Conservation (phyloP, 2,113 vertebrate species). For the Dicerorhinus sumatrensis region DNA sequence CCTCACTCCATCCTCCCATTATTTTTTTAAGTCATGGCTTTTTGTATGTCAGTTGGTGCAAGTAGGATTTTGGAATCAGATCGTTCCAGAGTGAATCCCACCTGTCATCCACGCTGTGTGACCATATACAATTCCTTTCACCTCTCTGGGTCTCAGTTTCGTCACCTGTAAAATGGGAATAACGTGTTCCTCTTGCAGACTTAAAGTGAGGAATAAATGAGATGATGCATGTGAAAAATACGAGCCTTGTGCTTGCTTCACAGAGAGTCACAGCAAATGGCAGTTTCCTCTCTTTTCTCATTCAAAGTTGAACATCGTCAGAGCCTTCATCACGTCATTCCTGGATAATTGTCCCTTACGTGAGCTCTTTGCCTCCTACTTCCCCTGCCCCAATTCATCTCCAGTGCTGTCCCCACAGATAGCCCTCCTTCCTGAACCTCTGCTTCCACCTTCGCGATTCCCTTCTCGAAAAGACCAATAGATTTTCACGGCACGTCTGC, state of each 20-base stretch:
- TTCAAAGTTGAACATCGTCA: background rate
- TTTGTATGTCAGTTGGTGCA: background rate
- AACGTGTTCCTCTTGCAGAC: background rate
- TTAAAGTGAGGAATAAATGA: background rate
- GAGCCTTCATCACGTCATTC: background rate
- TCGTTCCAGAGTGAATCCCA: background rate
- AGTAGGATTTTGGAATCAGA: background rate
- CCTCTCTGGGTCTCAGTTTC: background rate
- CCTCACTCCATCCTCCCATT: no score
- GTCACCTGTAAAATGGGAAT: background rate
- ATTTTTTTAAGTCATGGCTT: background rate
- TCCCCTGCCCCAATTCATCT: background rate
- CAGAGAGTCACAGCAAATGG: background rate
- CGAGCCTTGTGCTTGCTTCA: background rate
- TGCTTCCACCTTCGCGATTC: background rate
- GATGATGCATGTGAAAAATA: background rate
- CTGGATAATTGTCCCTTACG: background rate
- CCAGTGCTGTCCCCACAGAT: background rate
- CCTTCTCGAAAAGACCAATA: background rate
- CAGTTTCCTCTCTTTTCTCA: background rate
- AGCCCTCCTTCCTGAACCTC: background rate
- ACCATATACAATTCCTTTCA: background rate
- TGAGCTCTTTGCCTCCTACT: background rate
- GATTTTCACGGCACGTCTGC: background rate
- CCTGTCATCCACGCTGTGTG: background rate